Conservation (phyloP, 1,140 invertebrate genomes). For the Onthophagus taurus region DNA sequence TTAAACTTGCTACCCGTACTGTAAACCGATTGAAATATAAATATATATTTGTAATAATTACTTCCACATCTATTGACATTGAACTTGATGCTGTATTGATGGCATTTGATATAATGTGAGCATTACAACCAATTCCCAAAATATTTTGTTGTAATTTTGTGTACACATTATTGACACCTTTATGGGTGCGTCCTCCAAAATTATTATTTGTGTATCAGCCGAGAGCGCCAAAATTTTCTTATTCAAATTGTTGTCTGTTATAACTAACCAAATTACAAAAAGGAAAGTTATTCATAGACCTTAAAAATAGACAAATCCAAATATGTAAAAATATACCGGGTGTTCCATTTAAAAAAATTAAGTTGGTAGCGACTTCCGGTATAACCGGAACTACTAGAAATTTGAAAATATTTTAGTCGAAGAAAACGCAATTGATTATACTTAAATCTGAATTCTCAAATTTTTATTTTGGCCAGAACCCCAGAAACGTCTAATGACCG, state of each 20-base stretch:
- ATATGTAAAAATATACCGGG: no score
- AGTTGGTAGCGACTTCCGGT: no score
- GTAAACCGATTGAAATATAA: slow-evolving; percentile 20
- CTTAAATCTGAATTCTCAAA: no score
- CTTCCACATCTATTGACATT: slow-evolving; percentile 25
- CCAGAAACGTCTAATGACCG: no score
- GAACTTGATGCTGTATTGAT: slow-evolving; percentile 27
- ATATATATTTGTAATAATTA: slow-evolving; percentile 29
- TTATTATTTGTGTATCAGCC: slow-evolving; percentile 22
- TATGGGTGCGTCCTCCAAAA: slow-evolving; percentile 19
- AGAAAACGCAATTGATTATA: no score
- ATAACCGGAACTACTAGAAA: no score
- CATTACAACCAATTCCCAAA: slow-evolving; percentile 15
- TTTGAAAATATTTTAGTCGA: no score
- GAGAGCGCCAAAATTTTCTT: slow-evolving; percentile 21
- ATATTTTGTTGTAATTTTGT: slow-evolving; percentile 17
- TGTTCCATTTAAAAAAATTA: no score
- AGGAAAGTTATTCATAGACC: no score
- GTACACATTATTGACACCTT: slow-evolving; percentile 14
- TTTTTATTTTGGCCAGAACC: no score
- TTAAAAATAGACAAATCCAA: no score
- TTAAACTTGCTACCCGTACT: slow-evolving; percentile 14
- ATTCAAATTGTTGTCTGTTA: slow-evolving; percentile 16
- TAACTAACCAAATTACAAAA: no score
- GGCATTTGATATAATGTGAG: slow-evolving; percentile 14